Percentiles rank a stretch among this genome's conserved stretches.
phyloP scores from a whole-genome alignment of 2,888 invertebrate genomes.

The Heliconius charithonia region DNA sequence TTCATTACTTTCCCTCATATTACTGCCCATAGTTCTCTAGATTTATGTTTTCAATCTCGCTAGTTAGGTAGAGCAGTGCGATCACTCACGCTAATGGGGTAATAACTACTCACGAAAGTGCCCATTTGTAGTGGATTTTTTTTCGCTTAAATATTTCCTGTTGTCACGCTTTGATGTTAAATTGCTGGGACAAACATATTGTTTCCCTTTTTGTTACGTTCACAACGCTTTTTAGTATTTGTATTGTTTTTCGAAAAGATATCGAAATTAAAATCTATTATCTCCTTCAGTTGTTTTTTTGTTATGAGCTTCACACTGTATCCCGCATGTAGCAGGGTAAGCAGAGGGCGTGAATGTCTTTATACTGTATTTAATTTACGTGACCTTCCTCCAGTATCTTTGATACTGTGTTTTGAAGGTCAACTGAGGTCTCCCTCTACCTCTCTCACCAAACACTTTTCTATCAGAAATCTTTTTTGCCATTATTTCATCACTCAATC shows the following conservation, averaged over 20 bases:
- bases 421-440: too few relatives aligned
- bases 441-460: too few relatives aligned
- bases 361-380: neutral
- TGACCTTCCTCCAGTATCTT: too few relatives aligned
- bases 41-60: conserved; percentile 69
- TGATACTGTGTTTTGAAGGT: too few relatives aligned
- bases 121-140: conserved; percentile 71
- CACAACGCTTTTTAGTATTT: neutral
- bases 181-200: conserved; percentile 21
- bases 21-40: conserved; percentile 36
- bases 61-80: conserved; percentile 57
- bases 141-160: conserved; percentile 64
- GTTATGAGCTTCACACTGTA: neutral
- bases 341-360: neutral
- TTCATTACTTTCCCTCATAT: conserved; percentile 24
- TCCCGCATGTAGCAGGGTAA: too few relatives aligned
- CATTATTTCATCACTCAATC: too few relatives aligned
- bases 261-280: neutral
- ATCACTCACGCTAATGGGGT: conserved; percentile 70
- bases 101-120: conserved; percentile 72
- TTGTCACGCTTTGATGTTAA: conserved; percentile 57
- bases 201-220: conserved; percentile 6
- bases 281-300: neutral
- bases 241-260: neutral
- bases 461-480: too few relatives aligned